These are phyloP conservation scores for Phenganax subtilis DNA, from an alignment of 92 coral and sea anemone species.

Conservation along the genomic window DNA sequence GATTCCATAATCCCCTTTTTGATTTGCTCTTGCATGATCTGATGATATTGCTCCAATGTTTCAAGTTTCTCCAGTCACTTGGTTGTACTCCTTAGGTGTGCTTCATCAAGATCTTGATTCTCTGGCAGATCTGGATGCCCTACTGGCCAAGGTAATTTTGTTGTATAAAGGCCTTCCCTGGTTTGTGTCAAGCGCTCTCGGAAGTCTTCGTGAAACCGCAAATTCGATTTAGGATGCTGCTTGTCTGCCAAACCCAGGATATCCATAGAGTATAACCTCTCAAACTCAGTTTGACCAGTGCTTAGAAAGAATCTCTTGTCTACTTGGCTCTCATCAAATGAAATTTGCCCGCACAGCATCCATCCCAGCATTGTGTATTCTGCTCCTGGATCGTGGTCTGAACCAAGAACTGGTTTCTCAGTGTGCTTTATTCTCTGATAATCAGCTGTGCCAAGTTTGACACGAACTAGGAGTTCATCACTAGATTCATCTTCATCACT, in stretches of 20 bases:
- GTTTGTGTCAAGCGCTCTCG: conserved; percentile 44
- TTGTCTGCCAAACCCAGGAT: conserved; percentile 54
- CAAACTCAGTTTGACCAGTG: conserved; percentile 54
- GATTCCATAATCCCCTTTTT: conserved; percentile 40
- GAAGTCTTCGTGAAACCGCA: conserved; percentile 43
- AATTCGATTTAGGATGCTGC: background rate
- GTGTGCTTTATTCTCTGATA: conserved; percentile 53
- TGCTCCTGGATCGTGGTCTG: conserved; percentile 54
- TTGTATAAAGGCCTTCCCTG: conserved; percentile 48
- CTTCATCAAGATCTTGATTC: conserved; percentile 49
- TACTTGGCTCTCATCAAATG: background rate
- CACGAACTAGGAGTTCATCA: conserved; percentile 21
- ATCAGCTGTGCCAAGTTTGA: conserved; percentile 37
- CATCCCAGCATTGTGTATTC: conserved; percentile 61
- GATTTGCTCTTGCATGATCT: conserved; percentile 26
- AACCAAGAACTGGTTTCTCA: conserved; percentile 50
- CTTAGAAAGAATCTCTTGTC: conserved; percentile 57
- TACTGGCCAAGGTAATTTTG: conserved; percentile 59
- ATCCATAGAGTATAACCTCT: conserved; percentile 59
- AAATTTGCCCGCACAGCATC: conserved; percentile 44
- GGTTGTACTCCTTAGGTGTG: conserved; percentile 44
- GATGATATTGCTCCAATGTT: conserved; percentile 23
- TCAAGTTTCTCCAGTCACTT: conserved; percentile 16
- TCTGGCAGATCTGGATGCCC: conserved; percentile 48
- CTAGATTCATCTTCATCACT: conserved; percentile 33